Percentiles rank a stretch among this genome's conserved stretches.
These are phyloP conservation scores for Fistularia tabacaria DNA, from an alignment of 2,797 vertebrate genomes.

Conservation along the genomic window DNA sequence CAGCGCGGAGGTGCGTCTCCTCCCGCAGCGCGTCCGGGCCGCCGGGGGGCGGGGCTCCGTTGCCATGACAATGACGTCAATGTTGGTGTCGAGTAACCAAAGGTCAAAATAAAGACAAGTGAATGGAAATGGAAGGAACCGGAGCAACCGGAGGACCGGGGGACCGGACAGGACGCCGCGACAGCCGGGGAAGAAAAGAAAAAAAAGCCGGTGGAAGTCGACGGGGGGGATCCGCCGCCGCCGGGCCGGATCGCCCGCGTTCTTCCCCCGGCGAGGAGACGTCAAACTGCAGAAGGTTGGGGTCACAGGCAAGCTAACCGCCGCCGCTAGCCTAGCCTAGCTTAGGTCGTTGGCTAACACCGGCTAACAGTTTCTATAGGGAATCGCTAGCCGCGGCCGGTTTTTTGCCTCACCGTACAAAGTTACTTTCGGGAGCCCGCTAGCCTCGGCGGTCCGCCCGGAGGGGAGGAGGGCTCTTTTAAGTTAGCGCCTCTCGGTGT, in stretches of 20 bases:
- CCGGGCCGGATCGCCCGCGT: slow-evolving; percentile 1
- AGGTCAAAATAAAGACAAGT: slow-evolving; percentile 80
- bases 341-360: slow-evolving; percentile 57
- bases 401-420: slow-evolving; percentile 20
- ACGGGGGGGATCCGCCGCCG: neutral
- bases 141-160: slow-evolving; percentile 43
- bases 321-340: slow-evolving; percentile 56
- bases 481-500: slow-evolving; percentile 43
- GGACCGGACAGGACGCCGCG: slow-evolving; percentile 26
- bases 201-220: slow-evolving; percentile 8
- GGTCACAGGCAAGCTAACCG: slow-evolving; percentile 64
- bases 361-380: slow-evolving; percentile 44
- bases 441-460: neutral
- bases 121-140: slow-evolving; percentile 74
- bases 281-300: slow-evolving; percentile 64
- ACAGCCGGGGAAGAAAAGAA: neutral
- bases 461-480: slow-evolving; percentile 3
- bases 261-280: slow-evolving; percentile 45
- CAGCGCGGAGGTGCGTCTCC: neutral
- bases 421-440: slow-evolving; percentile 46
- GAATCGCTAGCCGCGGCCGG: slow-evolving; percentile 20
- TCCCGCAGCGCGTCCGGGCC: slow-evolving; percentile 23
- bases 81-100: slow-evolving; percentile 80
- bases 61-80: slow-evolving; percentile 79
- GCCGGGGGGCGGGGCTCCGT: slow-evolving; percentile 61